Base-by-base conservation (phyloP, 1,140 invertebrate genomes). In the Drosophila bipectinata region DNA sequence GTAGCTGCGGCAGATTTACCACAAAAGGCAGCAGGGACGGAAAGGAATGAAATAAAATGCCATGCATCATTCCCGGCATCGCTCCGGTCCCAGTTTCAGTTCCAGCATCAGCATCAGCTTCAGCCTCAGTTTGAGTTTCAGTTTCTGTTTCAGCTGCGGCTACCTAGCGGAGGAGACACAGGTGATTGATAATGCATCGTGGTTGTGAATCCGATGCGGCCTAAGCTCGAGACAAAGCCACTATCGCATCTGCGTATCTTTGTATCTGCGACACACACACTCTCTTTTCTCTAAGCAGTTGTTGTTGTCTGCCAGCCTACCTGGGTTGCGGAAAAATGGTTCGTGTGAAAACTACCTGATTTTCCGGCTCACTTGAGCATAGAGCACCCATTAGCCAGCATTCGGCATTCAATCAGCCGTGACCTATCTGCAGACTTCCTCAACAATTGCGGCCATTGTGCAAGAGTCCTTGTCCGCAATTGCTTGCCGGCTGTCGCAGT, bases 301-400 rank as follows among this genome's bases (percentile, higher is more conserved):
- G 24, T 24, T 28, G 58, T 37, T 28, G 26, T 28, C 5, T 5
- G 26, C 26, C 26, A 7, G 26, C 0, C 54, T 76, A 66, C 62
- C 68, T 49, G 51, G 52, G 28, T 12, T 28, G 32, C 8, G 59
- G 49, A 45, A 34, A 41, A 30, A 15, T 39, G 62, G 60, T 88
- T 77, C 79, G 75, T 88, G 82, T 85, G 82, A 85, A 85, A 85
- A 81, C 61, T 85, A 87, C 78, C 83, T 87, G 82, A 82, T 82
- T 87, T 87, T 88, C 75, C 82, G 74, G 67, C 67, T 77, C 58
- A 76, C 30, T 75, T 58, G 59, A 51, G 59, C 66, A 18, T 51
- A 53, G 56, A 55, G 63, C 66, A 18, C 49, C 63, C 56, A 41
- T 28, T 48, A 66, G 14, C 44, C 37, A 14, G 26, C 63, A 51